phyloP scores from a whole-genome alignment of 1,140 invertebrate species.

The Camponotus floridanus region DNA sequence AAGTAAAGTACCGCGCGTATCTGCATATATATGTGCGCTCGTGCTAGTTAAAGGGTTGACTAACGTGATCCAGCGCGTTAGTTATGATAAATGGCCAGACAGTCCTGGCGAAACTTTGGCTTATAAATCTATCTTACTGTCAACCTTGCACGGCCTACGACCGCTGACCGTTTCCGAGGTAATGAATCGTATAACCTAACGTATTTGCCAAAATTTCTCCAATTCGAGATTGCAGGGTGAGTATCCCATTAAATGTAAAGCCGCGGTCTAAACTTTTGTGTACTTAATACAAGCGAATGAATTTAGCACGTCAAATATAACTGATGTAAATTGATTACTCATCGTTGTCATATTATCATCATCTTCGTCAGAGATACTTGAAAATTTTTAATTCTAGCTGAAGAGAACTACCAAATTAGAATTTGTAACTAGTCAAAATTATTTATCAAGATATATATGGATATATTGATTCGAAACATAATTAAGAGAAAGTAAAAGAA shows the following conservation, averaged over 20 bases:
- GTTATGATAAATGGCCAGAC: constrained; percentile 48
- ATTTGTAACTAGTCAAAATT: neutral
- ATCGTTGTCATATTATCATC: neutral
- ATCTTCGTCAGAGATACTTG: neutral
- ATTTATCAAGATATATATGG: neutral
- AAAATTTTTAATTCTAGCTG: neutral
- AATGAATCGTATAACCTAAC: constrained; percentile 40
- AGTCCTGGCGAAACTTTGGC: constrained; percentile 40
- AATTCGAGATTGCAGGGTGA: constrained; percentile 17
- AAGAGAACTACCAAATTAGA: neutral
- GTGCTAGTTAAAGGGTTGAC: constrained; percentile 52
- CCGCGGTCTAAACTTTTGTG: constrained; percentile 13
- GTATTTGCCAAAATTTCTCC: constrained; percentile 49
- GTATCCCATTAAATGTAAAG: constrained; percentile 25
- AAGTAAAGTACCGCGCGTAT: constrained; percentile 42
- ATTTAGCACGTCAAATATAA: constrained; percentile 19
- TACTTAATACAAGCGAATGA: constrained; percentile 8
- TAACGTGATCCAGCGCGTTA: constrained; percentile 48
- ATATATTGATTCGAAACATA: neutral
- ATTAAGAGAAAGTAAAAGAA: neutral
- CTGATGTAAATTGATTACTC: neutral
- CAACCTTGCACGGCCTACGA: constrained; percentile 45
- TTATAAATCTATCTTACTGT: constrained; percentile 57
- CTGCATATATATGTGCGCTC: constrained; percentile 9
- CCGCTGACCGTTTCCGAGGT: constrained; percentile 48